phyloP scores from a whole-genome alignment of 2,888 invertebrate species.

The Standfussiana lucernea region DNA sequence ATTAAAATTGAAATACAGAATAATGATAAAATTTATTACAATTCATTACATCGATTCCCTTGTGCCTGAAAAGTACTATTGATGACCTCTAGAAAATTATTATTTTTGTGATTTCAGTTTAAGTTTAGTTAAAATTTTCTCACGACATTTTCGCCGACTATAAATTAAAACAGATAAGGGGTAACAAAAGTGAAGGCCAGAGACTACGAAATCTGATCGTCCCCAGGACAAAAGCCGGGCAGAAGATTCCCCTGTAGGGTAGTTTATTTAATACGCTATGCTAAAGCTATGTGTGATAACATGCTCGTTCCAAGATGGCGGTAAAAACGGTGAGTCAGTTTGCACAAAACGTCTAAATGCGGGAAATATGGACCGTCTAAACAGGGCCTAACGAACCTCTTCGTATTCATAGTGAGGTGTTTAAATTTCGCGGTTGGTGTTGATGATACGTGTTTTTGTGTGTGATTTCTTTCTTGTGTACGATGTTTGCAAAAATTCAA shows the following conservation, averaged over 20 bases:
- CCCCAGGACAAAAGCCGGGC: constrained; percentile 28
- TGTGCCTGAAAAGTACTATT: neutral
- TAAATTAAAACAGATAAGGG: constrained; percentile 28
- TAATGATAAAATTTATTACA: neutral
- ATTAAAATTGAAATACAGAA: neutral
- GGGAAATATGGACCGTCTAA: constrained; percentile 28
- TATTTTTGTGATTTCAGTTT: neutral
- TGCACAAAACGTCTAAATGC: constrained; percentile 49
- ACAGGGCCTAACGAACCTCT: constrained; percentile 17
- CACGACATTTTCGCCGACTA: neutral
- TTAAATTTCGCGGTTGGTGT: neutral
- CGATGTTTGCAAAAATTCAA: neutral
- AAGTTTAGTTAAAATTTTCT: neutral
- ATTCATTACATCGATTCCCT: neutral
- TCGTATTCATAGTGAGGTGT: constrained; percentile 12
- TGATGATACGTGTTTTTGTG: neutral
- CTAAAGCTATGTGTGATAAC: constrained; percentile 39
- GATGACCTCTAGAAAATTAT: neutral
- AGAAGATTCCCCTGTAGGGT: constrained; percentile 50
- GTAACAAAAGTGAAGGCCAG: constrained; percentile 18
- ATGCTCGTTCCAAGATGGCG: constrained; percentile 47
- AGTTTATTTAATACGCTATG: constrained; percentile 54
- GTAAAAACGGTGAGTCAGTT: constrained; percentile 34
- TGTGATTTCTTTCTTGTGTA: neutral
- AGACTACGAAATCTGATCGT: constrained; percentile 40